phyloP scores from a whole-genome alignment of 2,113 vertebrate genomes.

The Carollia perspicillata region DNA sequence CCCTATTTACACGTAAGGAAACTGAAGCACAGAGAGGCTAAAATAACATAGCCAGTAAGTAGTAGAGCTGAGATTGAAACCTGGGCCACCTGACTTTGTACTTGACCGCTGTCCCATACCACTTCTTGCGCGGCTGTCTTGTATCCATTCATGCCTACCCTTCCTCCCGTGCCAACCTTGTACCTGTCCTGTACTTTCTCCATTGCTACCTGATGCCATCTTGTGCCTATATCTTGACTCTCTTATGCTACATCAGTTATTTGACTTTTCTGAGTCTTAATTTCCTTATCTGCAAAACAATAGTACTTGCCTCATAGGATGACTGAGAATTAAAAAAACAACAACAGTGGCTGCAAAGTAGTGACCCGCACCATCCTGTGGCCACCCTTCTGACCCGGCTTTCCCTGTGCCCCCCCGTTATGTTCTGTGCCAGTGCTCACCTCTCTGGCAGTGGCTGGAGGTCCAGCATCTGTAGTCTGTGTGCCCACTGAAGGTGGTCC shows the following conservation, averaged over 20 bases:
- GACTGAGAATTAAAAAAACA: neutral
- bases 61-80: neutral
- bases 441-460: conserved; percentile 86
- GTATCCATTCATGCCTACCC: neutral
- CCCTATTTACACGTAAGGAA: neutral
- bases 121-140: neutral
- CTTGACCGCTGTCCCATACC: neutral
- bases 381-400: neutral
- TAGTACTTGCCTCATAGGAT: neutral
- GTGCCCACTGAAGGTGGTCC: conserved; percentile 76
- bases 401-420: neutral
- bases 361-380: neutral
- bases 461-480: conserved; percentile 86
- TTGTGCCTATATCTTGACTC: neutral
- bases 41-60: neutral
- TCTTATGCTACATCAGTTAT: neutral
- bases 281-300: conserved; percentile 1
- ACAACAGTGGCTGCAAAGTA: neutral
- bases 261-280: neutral
- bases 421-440: conserved; percentile 62
- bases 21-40: neutral
- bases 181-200: neutral
- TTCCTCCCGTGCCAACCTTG: neutral
- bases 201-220: neutral
- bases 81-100: neutral